Base-by-base conservation (phyloP, 2,113 vertebrate genomes). In the Centropus bengalensis region DNA sequence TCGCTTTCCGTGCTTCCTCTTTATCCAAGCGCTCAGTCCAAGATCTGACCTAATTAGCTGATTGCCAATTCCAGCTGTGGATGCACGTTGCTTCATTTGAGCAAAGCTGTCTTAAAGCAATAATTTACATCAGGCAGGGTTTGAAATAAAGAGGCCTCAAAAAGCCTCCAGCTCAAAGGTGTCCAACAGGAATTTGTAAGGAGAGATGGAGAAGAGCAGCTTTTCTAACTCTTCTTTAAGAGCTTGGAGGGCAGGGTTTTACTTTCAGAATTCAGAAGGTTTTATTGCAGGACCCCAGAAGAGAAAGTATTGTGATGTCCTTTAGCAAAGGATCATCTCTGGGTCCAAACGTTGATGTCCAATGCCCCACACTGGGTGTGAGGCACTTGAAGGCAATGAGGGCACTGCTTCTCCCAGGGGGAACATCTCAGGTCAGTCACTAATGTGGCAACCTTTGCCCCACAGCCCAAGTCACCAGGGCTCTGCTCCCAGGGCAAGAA, bases 11-110 rank as follows among this genome's bases (percentile, higher is more conserved):
- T 1, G 19, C 40, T 26, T 51, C 87, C 83, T 81, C 83, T 79
- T 68, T 44, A 56, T 88, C 95, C 91, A 93, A 76, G 75, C 82
- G 70, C n/a, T 84, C 95, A 70, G 63, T 68, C 88, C 95, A 93
- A 80, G 64, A 82, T 69, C 90, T 94, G 95, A 96, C 96, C 95
- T 88, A 96, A 95, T 96, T 96, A 96, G 93, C 21, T 91, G 92
- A 90, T 88, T 94, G 88, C 92, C 94, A 93, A 74, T 90, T 94
- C 92, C 92, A 90, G 94, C 92, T 91, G 76, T 67, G 90, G 95
- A 86, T 86, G 90, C 68, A 26, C 82, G 56, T 8, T 24, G 91
- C 91, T 95, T 91, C 83, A 71, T 88, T 69, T 59, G n/a, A 83
- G 89, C 91, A 40, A 71, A 88, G 82, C 93, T 89, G 70, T 36